Evolutionary conservation across 2,113 vertebrate genomes (phyloP).

Genomic region (Cheilinus undulatus): DNA sequence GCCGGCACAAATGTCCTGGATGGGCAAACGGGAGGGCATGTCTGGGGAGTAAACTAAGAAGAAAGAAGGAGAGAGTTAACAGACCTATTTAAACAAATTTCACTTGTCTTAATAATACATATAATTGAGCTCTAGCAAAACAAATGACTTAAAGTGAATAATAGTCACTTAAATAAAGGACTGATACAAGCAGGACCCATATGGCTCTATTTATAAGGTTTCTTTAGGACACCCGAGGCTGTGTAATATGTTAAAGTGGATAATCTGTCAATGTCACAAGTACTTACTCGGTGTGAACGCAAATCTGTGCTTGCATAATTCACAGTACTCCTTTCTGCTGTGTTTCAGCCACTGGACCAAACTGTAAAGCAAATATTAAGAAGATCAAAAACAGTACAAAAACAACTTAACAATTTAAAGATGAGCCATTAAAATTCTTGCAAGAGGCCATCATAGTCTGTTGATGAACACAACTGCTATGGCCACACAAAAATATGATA

Average conservation of each 20-base stretch:
- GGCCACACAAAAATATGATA: constrained; percentile 3
- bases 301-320: constrained; percentile 99
- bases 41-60: constrained; percentile 96
- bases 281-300: constrained; percentile 99
- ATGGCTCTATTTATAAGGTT: not conserved
- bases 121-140: not conserved
- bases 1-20: constrained; percentile 99
- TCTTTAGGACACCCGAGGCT: not conserved
- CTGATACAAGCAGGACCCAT: not conserved
- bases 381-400: not conserved
- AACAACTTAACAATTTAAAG: not conserved
- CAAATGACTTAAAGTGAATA: not conserved
- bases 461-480: too few species aligned
- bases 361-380: constrained; percentile 82
- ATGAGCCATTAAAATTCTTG: too few species aligned
- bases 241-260: constrained; percentile 15
- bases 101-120: not conserved
- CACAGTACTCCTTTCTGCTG: constrained; percentile 99
- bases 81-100: not conserved
- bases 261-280: constrained; percentile 12
- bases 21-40: constrained; percentile 98
- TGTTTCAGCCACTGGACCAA: constrained; percentile 99
- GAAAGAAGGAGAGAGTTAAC: not conserved
- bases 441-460: too few species aligned
- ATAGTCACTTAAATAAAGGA: not conserved